Conservation (phyloP, 2,113 vertebrate genomes). For the Campylorhamphus procurvoides region DNA sequence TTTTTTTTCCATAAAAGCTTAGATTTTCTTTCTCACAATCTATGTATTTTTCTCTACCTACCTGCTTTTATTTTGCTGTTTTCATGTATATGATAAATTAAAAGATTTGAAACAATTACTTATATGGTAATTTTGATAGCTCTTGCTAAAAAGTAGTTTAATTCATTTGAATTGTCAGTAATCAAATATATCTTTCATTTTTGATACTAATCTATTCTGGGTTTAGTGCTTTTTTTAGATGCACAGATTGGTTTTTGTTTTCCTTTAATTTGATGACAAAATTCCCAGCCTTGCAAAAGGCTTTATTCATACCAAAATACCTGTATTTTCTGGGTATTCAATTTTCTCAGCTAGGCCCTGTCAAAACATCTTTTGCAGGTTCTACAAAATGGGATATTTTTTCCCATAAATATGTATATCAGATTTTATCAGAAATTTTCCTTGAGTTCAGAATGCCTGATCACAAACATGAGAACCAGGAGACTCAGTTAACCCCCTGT, state of each 20-base stretch:
- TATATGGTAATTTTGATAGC: not conserved
- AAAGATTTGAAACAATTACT: not conserved
- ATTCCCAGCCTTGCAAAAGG: not conserved
- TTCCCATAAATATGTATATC: not conserved
- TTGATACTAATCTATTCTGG: not conserved
- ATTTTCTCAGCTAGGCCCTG: not conserved
- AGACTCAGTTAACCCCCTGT: not conserved
- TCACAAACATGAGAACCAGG: not conserved
- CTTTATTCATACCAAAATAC: not conserved
- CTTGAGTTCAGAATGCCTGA: not conserved
- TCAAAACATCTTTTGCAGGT: not conserved
- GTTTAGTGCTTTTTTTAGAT: not conserved
- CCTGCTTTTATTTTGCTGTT: not conserved
- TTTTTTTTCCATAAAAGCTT: not conserved
- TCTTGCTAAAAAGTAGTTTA: not conserved
- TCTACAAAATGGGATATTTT: not conserved
- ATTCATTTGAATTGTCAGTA: not conserved
- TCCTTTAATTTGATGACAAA: not conserved
- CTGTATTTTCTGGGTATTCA: not conserved
- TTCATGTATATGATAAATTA: not conserved
- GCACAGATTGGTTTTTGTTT: not conserved
- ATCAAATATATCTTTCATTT: not conserved
- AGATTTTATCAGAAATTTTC: not conserved
- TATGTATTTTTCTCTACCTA: not conserved
- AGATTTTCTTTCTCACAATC: not conserved